Percentiles rank a stretch among this genome's conserved stretches.
Conservation (phyloP, 2,797 vertebrate species). For the Naso thynnoides region DNA sequence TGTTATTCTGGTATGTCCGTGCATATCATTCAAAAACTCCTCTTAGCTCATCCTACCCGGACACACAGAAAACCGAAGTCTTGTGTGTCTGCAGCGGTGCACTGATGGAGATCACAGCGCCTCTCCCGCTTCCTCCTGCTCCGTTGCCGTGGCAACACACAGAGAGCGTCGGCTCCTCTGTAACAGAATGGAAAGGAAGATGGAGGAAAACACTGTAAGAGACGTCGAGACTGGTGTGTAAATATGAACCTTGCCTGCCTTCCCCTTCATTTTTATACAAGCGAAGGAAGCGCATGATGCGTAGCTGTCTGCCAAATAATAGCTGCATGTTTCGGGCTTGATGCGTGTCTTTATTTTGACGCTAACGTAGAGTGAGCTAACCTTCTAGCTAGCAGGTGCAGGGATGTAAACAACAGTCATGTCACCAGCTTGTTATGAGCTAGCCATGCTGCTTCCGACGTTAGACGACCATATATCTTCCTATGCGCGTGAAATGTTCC, state of each 20-base stretch:
- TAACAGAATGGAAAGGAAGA: constrained; percentile 81
- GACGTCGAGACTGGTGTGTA: constrained; percentile 88
- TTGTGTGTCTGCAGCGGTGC: neutral
- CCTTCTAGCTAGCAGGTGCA: constrained; percentile 69
- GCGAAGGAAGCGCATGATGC: constrained; percentile 3
- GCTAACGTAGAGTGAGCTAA: constrained; percentile 55
- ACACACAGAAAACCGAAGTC: neutral
- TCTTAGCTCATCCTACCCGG: neutral
- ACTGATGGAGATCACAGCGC: constrained; percentile 24
- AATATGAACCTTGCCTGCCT: constrained; percentile 49
- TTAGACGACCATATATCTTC: neutral
- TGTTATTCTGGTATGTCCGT: neutral
- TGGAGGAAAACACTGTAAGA: constrained; percentile 84
- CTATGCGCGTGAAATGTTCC: too few relatives aligned
- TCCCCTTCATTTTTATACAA: neutral
- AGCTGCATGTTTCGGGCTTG: constrained; percentile 28
- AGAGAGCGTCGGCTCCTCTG: constrained; percentile 78
- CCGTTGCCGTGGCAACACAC: constrained; percentile 84
- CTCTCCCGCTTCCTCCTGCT: constrained; percentile 53
- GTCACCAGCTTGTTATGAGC: constrained; percentile 27
- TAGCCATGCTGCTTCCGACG: constrained; percentile 14
- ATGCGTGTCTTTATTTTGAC: constrained; percentile 12
- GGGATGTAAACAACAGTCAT: constrained; percentile 75
- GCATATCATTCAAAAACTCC: neutral
- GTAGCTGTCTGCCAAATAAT: neutral